A percentile compares a stretch with the other conserved stretches of the same genome.
Evolutionary conservation across 2,888 invertebrate genomes (phyloP).

Genomic region (Tuta absoluta): DNA sequence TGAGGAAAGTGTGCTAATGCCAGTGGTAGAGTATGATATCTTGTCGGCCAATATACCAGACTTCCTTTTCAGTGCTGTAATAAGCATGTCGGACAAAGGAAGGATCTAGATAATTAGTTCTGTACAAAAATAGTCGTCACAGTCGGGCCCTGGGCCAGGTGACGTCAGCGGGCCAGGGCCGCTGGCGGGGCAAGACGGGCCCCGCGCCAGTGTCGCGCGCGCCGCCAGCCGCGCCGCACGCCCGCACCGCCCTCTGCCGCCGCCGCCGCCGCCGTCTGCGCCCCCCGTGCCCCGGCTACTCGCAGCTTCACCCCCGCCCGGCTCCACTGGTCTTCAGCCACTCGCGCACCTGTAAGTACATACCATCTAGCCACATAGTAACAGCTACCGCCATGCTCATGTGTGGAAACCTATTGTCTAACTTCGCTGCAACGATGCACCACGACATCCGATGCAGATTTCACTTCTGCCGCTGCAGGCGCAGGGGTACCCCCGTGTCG

Average conservation of each 20-base stretch:
- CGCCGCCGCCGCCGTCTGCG: constrained; percentile 44
- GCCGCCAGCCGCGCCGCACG: constrained; percentile 78
- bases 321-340: constrained; percentile 36
- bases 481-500: constrained; percentile 24
- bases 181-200: constrained; percentile 80
- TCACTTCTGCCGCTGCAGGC: constrained; percentile 59
- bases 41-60: constrained; percentile 48
- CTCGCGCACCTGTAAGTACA: constrained; percentile 54
- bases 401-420: constrained; percentile 58
- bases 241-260: constrained; percentile 46
- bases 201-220: constrained; percentile 81
- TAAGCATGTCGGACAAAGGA: constrained; percentile 65
- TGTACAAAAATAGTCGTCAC: constrained; percentile 77
- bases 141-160: constrained; percentile 80
- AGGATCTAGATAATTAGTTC: constrained; percentile 78
- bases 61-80: constrained; percentile 62
- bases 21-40: constrained; percentile 21
- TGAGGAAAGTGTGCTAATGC: background rate
- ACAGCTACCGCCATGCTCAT: constrained; percentile 25
- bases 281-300: constrained; percentile 44
- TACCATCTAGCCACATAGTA: constrained; percentile 27
- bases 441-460: constrained; percentile 64
- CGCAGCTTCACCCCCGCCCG: constrained; percentile 38
- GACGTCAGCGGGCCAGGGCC: constrained; percentile 78
- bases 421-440: constrained; percentile 63